These are phyloP conservation scores for Tetheella fluctuosa DNA, from an alignment of 2,888 invertebrate species.

Conservation along the genomic window DNA sequence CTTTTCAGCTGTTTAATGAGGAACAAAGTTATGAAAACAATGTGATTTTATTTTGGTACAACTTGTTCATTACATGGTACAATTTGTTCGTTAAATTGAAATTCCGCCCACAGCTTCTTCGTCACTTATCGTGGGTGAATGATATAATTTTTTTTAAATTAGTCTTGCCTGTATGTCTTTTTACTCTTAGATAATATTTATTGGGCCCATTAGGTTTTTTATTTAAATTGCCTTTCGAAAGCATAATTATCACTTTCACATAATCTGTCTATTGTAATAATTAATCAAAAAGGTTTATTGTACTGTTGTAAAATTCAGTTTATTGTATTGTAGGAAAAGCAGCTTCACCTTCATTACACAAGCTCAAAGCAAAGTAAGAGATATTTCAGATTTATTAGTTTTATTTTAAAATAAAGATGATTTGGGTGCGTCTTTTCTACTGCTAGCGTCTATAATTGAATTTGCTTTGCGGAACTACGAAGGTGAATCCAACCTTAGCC, in stretches of 20 bases:
- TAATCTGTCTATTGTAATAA: not conserved
- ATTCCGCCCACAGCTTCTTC: not conserved
- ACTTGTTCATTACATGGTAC: not conserved
- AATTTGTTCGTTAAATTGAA: not conserved
- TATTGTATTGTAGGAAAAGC: not conserved
- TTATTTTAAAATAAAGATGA: not conserved
- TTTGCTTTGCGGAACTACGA: slow-evolving; percentile 49
- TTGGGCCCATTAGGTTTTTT: not conserved
- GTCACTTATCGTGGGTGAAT: not conserved
- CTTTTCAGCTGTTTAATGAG: not conserved
- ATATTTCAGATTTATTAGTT: not conserved
- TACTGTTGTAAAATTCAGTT: not conserved
- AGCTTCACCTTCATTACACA: too few relatives aligned
- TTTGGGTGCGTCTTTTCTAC: slow-evolving; percentile 15
- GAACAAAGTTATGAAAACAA: not conserved
- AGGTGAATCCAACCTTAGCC: slow-evolving; percentile 48
- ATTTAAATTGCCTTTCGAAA: not conserved
- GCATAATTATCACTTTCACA: not conserved
- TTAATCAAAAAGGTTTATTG: not conserved
- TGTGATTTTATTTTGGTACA: not conserved
- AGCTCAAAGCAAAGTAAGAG: not conserved
- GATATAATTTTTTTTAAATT: not conserved
- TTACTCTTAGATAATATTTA: not conserved
- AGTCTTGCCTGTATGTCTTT: not conserved
- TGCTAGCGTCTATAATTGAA: slow-evolving; percentile 47